These are phyloP conservation scores for Aleadryas rufinucha DNA, from an alignment of 2,113 vertebrate species.

Conservation along the genomic window DNA sequence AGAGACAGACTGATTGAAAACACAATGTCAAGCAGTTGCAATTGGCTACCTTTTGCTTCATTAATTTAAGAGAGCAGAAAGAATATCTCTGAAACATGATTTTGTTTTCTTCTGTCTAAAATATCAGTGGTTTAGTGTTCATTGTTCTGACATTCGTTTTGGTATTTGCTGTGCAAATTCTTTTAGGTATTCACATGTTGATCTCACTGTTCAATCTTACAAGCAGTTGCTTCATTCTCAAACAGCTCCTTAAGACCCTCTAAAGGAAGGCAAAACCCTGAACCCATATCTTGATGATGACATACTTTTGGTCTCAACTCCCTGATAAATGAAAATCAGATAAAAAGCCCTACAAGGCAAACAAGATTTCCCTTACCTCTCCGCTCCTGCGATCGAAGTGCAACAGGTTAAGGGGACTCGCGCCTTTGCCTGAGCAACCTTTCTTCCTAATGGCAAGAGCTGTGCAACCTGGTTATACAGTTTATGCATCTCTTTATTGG, in stretches of 20 bases:
- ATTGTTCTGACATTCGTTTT: not conserved
- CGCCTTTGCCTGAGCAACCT: constrained; percentile 61
- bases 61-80: not conserved
- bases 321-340: constrained; percentile 20
- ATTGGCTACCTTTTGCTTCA: not conserved
- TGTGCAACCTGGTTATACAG: constrained; percentile 29
- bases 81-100: not conserved
- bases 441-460: constrained; percentile 63
- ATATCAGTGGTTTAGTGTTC: not conserved
- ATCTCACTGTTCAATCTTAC: not conserved
- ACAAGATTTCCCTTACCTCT: constrained; percentile 73
- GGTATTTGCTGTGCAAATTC: not conserved
- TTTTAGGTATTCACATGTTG: not conserved
- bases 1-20: not conserved
- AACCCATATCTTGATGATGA: not conserved
- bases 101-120: not conserved
- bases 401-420: constrained; percentile 48
- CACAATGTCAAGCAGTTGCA: not conserved
- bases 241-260: not conserved
- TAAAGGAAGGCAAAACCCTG: not conserved
- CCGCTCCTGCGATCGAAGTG: constrained; percentile 14
- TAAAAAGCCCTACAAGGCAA: constrained; percentile 28
- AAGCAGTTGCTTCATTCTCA: not conserved
- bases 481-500: constrained; percentile 71
- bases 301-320: not conserved